phyloP scores from a whole-genome alignment of 2,888 invertebrate species.

The Drosophila villosipedis region DNA sequence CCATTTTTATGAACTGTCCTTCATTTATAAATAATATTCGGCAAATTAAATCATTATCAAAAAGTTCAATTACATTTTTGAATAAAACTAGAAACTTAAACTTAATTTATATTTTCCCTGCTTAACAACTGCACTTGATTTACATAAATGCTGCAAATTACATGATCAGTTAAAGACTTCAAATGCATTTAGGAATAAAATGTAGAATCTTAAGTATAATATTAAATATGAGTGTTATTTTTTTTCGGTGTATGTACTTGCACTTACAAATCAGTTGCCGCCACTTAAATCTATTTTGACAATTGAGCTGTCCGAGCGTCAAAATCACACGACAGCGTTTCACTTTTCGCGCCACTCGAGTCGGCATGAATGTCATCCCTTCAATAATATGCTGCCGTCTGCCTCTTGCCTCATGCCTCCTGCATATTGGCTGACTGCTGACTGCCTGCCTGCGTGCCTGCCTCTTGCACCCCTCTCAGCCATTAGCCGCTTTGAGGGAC shows the following conservation, averaged over 20 bases:
- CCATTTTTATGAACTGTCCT: not conserved
- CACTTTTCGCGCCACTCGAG: conserved; percentile 62
- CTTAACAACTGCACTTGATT: not conserved
- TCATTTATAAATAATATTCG: not conserved
- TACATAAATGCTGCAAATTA: not conserved
- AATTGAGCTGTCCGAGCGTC: conserved; percentile 83
- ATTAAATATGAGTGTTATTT: not conserved
- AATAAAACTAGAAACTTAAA: not conserved
- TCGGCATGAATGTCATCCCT: conserved; percentile 9
- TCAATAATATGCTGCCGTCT: conserved; percentile 1
- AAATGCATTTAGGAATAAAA: not conserved
- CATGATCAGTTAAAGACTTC: too few relatives aligned
- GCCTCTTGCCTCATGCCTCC: conserved; percentile 5
- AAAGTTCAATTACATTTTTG: not conserved
- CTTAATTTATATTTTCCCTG: not conserved
- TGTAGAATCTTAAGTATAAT: not conserved
- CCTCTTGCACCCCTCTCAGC: conserved; percentile 30
- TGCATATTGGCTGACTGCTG: conserved; percentile 2
- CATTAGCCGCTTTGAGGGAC: conserved; percentile 59
- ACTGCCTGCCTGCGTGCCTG: conserved; percentile 9
- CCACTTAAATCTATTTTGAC: conserved; percentile 83
- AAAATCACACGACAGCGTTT: conserved; percentile 64
- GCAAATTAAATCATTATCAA: too few relatives aligned
- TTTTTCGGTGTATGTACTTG: conserved; percentile 12
- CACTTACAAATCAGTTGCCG: conserved; percentile 73